These are phyloP conservation scores for Pterostichus madidus DNA, from an alignment of 2,888 invertebrate genomes.

Conservation along the genomic window DNA sequence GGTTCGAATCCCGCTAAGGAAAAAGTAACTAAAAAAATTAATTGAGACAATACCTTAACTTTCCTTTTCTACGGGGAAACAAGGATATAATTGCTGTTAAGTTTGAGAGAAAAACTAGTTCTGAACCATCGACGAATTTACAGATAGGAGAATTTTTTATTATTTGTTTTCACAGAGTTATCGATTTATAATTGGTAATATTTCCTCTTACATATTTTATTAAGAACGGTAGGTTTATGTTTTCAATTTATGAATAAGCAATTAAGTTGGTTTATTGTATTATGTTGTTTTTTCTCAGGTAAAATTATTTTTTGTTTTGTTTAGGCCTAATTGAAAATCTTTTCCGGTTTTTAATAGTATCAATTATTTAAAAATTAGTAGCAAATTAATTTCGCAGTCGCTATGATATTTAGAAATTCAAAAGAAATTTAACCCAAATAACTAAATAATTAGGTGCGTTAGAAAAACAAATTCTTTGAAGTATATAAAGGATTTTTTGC, in stretches of 20 bases:
- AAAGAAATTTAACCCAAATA: conserved; percentile 23
- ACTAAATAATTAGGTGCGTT: conserved; percentile 38
- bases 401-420: conserved; percentile 30
- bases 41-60: conserved; percentile 60
- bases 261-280: background rate
- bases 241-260: background rate
- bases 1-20: conserved; percentile 59
- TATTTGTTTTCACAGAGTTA: conserved; percentile 19
- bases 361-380: conserved; percentile 28
- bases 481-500: conserved; percentile 2
- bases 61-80: conserved; percentile 56
- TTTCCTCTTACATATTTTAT: conserved; percentile 29
- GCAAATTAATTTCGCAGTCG: conserved; percentile 12
- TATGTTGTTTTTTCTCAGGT: background rate
- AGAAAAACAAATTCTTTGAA: conserved; percentile 30
- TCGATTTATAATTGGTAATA: conserved; percentile 29
- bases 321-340: conserved; percentile 33
- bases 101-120: conserved; percentile 48
- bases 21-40: conserved; percentile 57
- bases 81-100: conserved; percentile 59
- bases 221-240: background rate
- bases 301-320: background rate
- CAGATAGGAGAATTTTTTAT: conserved; percentile 16
- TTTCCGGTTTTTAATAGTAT: conserved; percentile 13
- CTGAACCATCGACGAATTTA: background rate